Base-by-base conservation (phyloP, 92 coral and sea anemone genomes). In the Phymanthus crucifer region DNA sequence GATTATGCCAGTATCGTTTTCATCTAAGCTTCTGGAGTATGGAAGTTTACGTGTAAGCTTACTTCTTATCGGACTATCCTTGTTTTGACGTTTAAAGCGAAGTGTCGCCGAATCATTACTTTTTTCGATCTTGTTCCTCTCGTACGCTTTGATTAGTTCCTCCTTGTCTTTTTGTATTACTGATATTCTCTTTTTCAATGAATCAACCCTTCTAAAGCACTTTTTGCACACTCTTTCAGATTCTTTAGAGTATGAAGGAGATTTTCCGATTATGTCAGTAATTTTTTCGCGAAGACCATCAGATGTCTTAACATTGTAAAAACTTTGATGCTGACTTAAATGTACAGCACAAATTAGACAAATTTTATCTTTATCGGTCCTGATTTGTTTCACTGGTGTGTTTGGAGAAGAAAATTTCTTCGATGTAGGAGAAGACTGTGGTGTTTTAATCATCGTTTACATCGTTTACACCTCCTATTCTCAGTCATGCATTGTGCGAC, bases 21-120 rank as follows among this genome's bases (percentile, higher is more conserved):
- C 32, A 61, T 61, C 68, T 61, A 61, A 1, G 68, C 68, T 61
- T 61, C 32, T 61, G 32, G 68, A 61, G 68, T 61, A 61, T 21
- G 68, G 68, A 27, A 1, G 68, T 61, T 61, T 61, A 21, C 68
- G 6, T 61, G 26, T 21, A 58, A 27, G n/a, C n/a, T n/a, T n/a
- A n/a, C 32, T 61, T 61, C 32, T 21, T 21, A 21, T 61, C 68
- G 34, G 70, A 50, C 57, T 50, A 9, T 14, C 57, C 57, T 50
- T 50, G 16, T 4, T 50, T 50, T 50, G 57, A 50, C 24, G 57
- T 14, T 50, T 50, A 65, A 65, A 27, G 32, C 34, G 37, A 65
- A 23, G 4, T 6, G 70, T 23, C 18, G 32, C 34, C 32, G 32
- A 65, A 8, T 19, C 32, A 2, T 65, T 65, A 19, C 37, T 16